These are phyloP conservation scores for Zaprionus kolodkinae DNA, from an alignment of 1,140 invertebrate species.

Conservation along the genomic window DNA sequence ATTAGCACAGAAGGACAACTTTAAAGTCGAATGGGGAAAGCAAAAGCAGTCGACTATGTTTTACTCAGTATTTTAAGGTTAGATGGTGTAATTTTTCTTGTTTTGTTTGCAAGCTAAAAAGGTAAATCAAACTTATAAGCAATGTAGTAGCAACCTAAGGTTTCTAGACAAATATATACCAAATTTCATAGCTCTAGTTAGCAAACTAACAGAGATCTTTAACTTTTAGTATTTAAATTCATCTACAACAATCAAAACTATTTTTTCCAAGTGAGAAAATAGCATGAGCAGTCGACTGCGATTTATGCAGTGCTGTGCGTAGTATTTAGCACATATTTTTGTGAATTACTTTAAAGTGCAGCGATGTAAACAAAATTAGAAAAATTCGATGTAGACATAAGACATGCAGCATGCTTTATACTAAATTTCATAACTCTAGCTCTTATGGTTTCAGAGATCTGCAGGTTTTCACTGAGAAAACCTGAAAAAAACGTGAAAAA, in stretches of 20 bases:
- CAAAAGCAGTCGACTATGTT: neutral
- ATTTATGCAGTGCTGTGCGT: too few relatives aligned
- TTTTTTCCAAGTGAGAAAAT: too few relatives aligned
- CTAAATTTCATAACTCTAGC: neutral
- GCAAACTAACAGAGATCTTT: neutral
- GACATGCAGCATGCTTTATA: neutral
- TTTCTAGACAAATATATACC: neutral
- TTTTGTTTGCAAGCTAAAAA: neutral
- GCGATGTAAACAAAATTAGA: too few relatives aligned
- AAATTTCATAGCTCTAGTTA: neutral
- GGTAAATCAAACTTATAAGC: neutral
- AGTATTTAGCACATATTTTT: too few relatives aligned
- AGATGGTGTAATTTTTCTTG: neutral
- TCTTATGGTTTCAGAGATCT: neutral
- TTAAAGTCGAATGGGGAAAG: neutral
- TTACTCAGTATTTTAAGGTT: neutral
- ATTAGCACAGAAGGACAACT: slow-evolving; percentile 3
- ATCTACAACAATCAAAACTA: too few relatives aligned
- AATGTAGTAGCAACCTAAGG: neutral
- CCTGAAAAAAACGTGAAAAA: neutral
- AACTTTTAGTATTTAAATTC: neutral
- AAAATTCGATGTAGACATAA: too few relatives aligned
- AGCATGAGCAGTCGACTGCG: too few relatives aligned
- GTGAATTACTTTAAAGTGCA: too few relatives aligned
- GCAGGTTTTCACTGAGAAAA: neutral